Percentiles rank a stretch among this genome's conserved stretches.
These are phyloP conservation scores for Cremastinae sp. DNA, from an alignment of 2,888 invertebrate genomes.

Conservation along the genomic window DNA sequence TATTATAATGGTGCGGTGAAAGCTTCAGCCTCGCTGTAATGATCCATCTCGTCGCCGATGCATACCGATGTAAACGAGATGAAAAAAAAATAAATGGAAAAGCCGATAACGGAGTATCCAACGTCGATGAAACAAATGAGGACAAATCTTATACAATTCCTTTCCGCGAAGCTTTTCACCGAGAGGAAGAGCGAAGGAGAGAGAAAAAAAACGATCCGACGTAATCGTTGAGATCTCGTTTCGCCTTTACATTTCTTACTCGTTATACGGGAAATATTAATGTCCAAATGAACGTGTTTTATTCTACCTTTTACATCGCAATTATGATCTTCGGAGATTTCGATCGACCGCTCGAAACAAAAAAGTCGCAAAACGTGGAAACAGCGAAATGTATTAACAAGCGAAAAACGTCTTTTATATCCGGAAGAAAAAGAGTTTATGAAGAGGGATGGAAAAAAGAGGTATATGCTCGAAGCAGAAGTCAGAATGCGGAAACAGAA, in stretches of 20 bases:
- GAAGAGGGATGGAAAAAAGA: too few species aligned
- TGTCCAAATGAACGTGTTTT: background rate
- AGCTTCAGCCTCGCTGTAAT: conserved; percentile 2
- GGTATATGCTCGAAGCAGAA: too few species aligned
- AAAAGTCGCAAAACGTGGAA: too few species aligned
- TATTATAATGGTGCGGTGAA: background rate
- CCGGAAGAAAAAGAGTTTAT: too few species aligned
- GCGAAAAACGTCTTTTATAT: too few species aligned
- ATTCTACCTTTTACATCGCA: background rate
- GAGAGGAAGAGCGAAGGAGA: background rate
- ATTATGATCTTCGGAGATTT: background rate
- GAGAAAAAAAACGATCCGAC: conserved; percentile 13
- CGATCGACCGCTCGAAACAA: too few species aligned
- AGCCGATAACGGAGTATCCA: conserved; percentile 34
- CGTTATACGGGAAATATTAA: background rate
- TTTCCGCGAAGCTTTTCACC: conserved; percentile 1
- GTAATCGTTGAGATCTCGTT: conserved; percentile 29
- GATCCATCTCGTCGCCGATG: too few species aligned
- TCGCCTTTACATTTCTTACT: too few species aligned
- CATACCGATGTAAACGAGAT: conserved; percentile 12
- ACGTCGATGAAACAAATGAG: conserved; percentile 39
- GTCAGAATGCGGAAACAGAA: too few species aligned
- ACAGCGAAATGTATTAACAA: too few species aligned
- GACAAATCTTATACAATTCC: conserved; percentile 23
- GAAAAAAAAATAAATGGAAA: conserved; percentile 18